Evolutionary conservation across 53 echinoderm and acorn worm species (phyloP).

Genomic region (Hippasteria phrygiana): DNA sequence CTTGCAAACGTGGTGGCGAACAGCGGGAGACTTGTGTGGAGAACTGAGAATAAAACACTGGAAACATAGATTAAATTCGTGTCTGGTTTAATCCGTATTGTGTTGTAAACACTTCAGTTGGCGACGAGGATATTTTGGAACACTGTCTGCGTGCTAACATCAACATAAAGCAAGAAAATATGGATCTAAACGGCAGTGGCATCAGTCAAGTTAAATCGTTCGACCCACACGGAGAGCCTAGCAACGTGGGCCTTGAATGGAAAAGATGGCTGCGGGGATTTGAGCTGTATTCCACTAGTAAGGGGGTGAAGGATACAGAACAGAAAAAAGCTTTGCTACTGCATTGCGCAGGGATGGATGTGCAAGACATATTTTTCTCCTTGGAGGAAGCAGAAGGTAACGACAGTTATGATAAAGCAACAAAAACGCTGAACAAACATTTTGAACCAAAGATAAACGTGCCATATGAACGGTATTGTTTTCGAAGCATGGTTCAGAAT

Average conservation of each 20-base stretch:
- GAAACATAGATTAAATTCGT: no score
- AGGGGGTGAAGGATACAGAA: slow-evolving; percentile 27
- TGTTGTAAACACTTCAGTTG: slow-evolving; percentile 8
- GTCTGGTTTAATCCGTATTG: background rate
- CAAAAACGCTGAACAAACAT: slow-evolving; percentile 52
- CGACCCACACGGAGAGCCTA: background rate
- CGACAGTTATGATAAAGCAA: slow-evolving; percentile 25
- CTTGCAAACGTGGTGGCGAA: no score
- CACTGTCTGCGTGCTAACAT: no score
- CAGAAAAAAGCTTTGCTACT: slow-evolving; percentile 58
- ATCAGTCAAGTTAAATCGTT: slow-evolving; percentile 9
- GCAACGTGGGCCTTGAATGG: slow-evolving; percentile 43
- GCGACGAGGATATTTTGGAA: background rate
- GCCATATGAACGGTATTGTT: slow-evolving; percentile 56
- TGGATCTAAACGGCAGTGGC: slow-evolving; percentile 14
- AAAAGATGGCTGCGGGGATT: slow-evolving; percentile 54
- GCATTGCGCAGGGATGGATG: slow-evolving; percentile 69
- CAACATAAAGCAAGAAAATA: no score
- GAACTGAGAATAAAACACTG: no score
- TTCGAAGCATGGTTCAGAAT: slow-evolving; percentile 43
- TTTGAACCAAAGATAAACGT: slow-evolving; percentile 63
- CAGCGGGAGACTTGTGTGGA: no score
- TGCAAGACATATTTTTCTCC: slow-evolving; percentile 59
- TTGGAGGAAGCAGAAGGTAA: slow-evolving; percentile 19
- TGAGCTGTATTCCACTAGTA: slow-evolving; percentile 42